Evolutionary conservation across 1,140 invertebrate genomes (phyloP), one percentile per base, ranked within the genome.

Genomic region (Capitella teleta): DNA sequence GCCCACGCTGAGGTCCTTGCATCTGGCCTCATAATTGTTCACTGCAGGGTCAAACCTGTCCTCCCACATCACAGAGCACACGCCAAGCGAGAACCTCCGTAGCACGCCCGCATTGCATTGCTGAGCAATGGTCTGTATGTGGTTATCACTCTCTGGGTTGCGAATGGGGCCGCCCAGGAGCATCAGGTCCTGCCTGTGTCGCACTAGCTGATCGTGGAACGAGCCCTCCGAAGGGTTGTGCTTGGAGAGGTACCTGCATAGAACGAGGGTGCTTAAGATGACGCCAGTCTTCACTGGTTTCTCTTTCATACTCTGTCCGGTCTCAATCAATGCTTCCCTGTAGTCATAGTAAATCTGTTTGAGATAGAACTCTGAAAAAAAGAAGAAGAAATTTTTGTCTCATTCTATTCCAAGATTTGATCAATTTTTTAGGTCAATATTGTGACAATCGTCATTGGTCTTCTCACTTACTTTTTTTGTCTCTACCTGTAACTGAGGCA

Each of bases 61-160:
- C 2, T 79, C 65, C 80, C 84, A 88, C 40, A 89, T 78, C 5
- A 90, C 57, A 5, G 85, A 86, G 51, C 80, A 70, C 14, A 87
- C 61, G 10, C 83, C 81, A 2, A 87, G 73, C 62, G 76, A 84
- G 8, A 77, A 61, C 37, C 79, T 73, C 25, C 81, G 74, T 1
- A 89, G 62, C 19, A 79, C 70, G 18, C 80, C 79, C 61, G 82
- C 73, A 60, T 85, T 85, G 23, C 80, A 76, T 59, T 77, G 79
- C 45, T 73, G 69, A 38, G 80, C 76, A 5, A 89, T 55, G 51
- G 70, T 74, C 38, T 78, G 67, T n/a, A 87, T 58, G 63, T 85
- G 79, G 8, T 77, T 60, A 32, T 78, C 70, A n/a, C 83, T 76
- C 41, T 67, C 65, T 30, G 78, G 77, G 74, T 86, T 89, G 28